Conservation (phyloP, 53 echinoderm and acorn worm genomes). For the Pentamera pediparva region DNA sequence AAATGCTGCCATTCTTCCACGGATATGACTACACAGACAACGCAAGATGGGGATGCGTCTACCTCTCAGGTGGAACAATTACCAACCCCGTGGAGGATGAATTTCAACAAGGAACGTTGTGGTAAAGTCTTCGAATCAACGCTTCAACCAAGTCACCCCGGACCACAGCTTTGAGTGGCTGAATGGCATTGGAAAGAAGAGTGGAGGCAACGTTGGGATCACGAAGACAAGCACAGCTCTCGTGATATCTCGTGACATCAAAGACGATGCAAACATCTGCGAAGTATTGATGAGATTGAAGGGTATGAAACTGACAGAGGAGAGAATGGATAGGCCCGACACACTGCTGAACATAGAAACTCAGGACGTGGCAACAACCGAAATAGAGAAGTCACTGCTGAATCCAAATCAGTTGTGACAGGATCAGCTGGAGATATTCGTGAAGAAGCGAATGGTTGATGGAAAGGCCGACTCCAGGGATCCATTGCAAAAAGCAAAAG, state of each 20-base stretch:
- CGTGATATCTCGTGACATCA: background rate
- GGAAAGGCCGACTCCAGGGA: no score
- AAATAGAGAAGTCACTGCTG: background rate
- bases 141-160: conserved; percentile 48
- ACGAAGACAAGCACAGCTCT: conserved; percentile 44
- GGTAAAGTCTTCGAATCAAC: conserved; percentile 21
- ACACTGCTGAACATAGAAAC: no score
- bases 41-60: no score
- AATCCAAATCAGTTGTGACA: background rate
- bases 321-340: no score
- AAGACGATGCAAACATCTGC: background rate
- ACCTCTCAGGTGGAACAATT: conserved; percentile 46
- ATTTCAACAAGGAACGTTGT: no score
- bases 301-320: background rate
- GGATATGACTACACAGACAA: no score
- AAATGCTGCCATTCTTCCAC: no score
- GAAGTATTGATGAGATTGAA: background rate
- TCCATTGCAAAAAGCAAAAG: no score
- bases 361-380: background rate
- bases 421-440: no score
- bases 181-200: no score
- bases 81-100: conserved; percentile 4
- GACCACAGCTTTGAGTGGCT: conserved; percentile 51
- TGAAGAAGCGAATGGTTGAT: no score
- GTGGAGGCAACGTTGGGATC: conserved; percentile 55